Percentiles rank a stretch among this genome's conserved stretches.
Evolutionary conservation across 1,140 invertebrate species (phyloP).

Genomic region (Ips typographus): DNA sequence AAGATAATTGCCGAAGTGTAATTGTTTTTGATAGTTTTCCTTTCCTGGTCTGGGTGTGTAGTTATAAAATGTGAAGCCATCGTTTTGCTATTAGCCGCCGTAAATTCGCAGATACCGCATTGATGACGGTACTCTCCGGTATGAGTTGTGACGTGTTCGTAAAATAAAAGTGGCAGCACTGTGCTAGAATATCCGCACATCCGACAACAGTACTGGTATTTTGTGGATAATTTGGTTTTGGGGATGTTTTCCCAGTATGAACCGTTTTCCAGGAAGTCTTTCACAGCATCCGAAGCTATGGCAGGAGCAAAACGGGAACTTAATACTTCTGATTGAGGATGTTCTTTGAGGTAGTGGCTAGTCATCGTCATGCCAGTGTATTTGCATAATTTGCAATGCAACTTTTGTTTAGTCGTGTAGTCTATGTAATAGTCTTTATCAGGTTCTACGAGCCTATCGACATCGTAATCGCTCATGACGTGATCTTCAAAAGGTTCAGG

Average conservation of each 20-base stretch:
- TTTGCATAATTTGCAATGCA: slow-evolving; percentile 61
- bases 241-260: slow-evolving; percentile 32
- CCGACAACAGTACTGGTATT: slow-evolving; percentile 40
- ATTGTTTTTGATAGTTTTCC: slow-evolving; percentile 17
- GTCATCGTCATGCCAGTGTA: slow-evolving; percentile 64
- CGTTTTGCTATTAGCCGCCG: slow-evolving; percentile 51
- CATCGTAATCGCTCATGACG: neutral
- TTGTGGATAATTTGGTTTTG: slow-evolving; percentile 18
- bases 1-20: slow-evolving; percentile 52
- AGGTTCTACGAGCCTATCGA: slow-evolving; percentile 33
- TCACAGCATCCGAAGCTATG: slow-evolving; percentile 55
- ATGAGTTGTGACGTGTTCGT: slow-evolving; percentile 68
- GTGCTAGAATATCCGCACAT: slow-evolving; percentile 40
- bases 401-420: slow-evolving; percentile 41
- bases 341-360: slow-evolving; percentile 63
- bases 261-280: slow-evolving; percentile 43
- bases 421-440: slow-evolving; percentile 45
- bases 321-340: slow-evolving; percentile 65
- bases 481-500: neutral
- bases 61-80: slow-evolving; percentile 52
- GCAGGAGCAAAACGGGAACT: slow-evolving; percentile 59
- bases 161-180: slow-evolving; percentile 37
- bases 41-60: slow-evolving; percentile 32
- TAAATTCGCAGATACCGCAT: slow-evolving; percentile 61
- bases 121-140: slow-evolving; percentile 70